Evolutionary conservation across 2,888 invertebrate species (phyloP), one percentile per base, ranked within the genome.

Genomic region (Onchidella celtica): DNA sequence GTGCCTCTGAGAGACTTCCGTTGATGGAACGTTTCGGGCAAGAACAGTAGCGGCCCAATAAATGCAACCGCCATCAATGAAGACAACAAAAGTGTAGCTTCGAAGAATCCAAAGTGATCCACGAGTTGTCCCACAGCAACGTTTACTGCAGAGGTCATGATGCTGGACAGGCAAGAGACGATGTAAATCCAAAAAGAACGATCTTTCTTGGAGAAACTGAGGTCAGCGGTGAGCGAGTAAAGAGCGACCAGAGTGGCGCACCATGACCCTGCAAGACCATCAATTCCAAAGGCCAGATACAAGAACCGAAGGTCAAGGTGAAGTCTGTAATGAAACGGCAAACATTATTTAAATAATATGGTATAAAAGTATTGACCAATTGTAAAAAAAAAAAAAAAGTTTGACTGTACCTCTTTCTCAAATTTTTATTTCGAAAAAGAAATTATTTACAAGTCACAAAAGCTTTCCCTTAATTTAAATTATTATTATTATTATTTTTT

Each of bases 191-290:
- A 79, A 40, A 79, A 70, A 21, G 78, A 61, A 27, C 78, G 61
- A 29, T 70, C 55, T 24, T 40, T 61, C 2, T 59, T 32, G 0
- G 68, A 27, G n/a, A 6, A 27, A 34, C 72, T 81, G 74, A 83
- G 68, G 78, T 83, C 83, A 6, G 81, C 81, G 2, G 74, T 66
- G 29, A 81, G 63, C 6, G 83, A 59, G 36, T 21, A 65, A 17
- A 81, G 36, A 17, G 77, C 83, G 32, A 81, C 2, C 21, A 36
- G 27, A 24, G 79, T n/a, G 3, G 40, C 40, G 73, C 57, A 81
- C 69, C 74, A 68, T 3, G 83, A 75, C 4, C 83, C 83, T n/a
- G 29, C 38, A 47, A 83, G 6, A 6, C 83, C 83, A 24, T 83
- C 83, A 6, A 75, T 21, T 2, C 38, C 40, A 61, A 32, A 75